Percentiles rank a stretch among this genome's conserved stretches.
Evolutionary conservation across 2,113 vertebrate species (phyloP).

Genomic region (Chaenocephalus aceratus): DNA sequence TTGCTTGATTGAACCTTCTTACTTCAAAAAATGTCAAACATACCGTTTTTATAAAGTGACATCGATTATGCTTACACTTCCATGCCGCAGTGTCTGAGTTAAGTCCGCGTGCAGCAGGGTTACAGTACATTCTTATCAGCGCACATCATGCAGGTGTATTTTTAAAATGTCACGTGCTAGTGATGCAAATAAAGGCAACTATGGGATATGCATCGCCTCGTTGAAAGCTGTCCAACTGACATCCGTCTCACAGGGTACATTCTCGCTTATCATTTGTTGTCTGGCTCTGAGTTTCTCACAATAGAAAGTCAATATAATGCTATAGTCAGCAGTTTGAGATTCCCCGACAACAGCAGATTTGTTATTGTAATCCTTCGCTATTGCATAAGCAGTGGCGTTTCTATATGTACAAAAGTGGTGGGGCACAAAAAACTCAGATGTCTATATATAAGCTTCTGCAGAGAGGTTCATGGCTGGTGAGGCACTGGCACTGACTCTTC

Average conservation of each 20-base stretch:
- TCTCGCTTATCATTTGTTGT: not conserved
- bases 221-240: not conserved
- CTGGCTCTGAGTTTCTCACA: not conserved
- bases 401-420: too few relatives aligned
- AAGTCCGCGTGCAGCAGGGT: too few relatives aligned
- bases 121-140: not conserved
- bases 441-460: too few relatives aligned
- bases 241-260: not conserved
- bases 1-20: not conserved
- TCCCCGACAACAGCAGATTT: too few relatives aligned
- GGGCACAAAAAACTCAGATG: too few relatives aligned
- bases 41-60: not conserved
- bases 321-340: too few relatives aligned
- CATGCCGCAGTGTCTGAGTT: conserved; percentile 19
- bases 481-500: too few relatives aligned
- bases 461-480: too few relatives aligned
- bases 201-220: not conserved
- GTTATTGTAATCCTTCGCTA: not conserved
- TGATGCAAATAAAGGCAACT: conserved; percentile 16
- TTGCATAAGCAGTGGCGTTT: too few relatives aligned
- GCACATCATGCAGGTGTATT: conserved; percentile 23
- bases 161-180: not conserved
- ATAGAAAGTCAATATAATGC: too few relatives aligned
- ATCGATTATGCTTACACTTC: conserved; percentile 22
- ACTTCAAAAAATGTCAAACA: not conserved